Evolutionary conservation across 2,797 vertebrate genomes (phyloP).

Genomic region (Nyctibius grandis): DNA sequence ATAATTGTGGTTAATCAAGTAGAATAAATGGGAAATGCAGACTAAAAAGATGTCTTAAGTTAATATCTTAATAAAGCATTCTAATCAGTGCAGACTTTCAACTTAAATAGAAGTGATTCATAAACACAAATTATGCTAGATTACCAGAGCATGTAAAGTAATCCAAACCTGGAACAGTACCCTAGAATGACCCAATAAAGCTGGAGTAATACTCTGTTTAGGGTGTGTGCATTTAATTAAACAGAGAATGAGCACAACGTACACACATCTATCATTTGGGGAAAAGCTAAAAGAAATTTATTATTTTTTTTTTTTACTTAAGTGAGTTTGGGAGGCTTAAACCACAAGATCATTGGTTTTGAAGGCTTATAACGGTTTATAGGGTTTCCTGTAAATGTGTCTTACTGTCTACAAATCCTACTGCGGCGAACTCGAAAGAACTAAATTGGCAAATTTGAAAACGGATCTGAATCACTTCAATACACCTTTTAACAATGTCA

Average conservation of each 20-base stretch:
- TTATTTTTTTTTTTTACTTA: neutral
- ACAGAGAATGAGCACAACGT: neutral
- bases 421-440: fast-evolving
- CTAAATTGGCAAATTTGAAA: neutral
- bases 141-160: neutral
- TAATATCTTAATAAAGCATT: neutral
- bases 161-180: neutral
- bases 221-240: neutral
- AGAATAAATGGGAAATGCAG: neutral
- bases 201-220: neutral
- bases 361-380: neutral
- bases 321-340: neutral
- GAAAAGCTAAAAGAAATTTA: neutral
- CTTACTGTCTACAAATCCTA: neutral
- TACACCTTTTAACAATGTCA: neutral
- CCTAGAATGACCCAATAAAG: neutral
- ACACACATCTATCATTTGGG: too few relatives aligned
- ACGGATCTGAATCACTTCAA: neutral
- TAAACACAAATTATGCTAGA: neutral
- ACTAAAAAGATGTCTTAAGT: neutral
- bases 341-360: neutral
- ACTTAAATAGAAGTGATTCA: neutral
- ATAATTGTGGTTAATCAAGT: neutral
- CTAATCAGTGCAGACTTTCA: neutral
- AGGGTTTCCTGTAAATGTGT: neutral